Base-by-base conservation (phyloP, 2,797 vertebrate genomes). In the Falco concolor region DNA sequence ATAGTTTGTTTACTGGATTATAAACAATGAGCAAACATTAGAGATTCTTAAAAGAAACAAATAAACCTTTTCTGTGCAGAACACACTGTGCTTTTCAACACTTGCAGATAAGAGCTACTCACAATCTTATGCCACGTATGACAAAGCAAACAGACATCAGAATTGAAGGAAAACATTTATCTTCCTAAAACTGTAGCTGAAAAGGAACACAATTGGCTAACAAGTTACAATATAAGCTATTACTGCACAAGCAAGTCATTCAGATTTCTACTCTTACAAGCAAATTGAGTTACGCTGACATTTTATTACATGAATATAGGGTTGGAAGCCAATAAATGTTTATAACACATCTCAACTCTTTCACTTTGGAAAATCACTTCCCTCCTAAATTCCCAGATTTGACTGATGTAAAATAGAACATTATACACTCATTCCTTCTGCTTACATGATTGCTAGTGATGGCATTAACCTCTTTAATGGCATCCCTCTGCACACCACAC, bases 341-440 rank as follows among this genome's bases (percentile, higher is more conserved):
- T 63, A 6, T 40, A 80, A 54, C 6, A 30, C 12, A 40, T 24
- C 34, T 80, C 10, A 73, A 44, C n/a, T 49, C 49, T n/a, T 85
- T 21, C 5, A 56, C n/a, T 94, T 73, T 38, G 34, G 60, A 36
- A 92, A 65, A 69, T 76, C 24, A 40, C 21, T 68, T 52, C n/a
- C 34, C 19, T 70, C 25, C 28, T 67, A 74, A 57, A 78, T 83
- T 74, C 17, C 79, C 36, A 36, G 19, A 69, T 65, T 57, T 4
- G 3, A 27, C 0, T 68, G 65, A 65, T 7, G 5, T 47, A 64
- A 89, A 85, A 72, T 47, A 50, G 4, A 53, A 18, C 0, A 0
- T 57, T 50, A 59, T 45, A 72, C 8, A 13, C 14, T 70, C n/a
- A 54, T 65, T 80, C 44, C 45, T 74, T 80, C 67, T 0, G 6